Conservation (phyloP, 2,888 invertebrate genomes). For the Scaptomyza tumidula region DNA sequence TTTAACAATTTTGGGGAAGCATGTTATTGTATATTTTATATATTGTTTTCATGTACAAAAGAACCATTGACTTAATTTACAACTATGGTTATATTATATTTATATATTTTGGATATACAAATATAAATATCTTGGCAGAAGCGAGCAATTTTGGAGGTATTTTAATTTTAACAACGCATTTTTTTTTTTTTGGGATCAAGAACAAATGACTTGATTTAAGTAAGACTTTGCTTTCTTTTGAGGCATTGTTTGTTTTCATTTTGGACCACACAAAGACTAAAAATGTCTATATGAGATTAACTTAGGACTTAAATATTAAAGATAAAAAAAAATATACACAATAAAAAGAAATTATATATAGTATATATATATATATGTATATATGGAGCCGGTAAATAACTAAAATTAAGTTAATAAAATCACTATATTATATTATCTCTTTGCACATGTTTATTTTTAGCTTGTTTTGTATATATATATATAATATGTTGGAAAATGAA, state of each 20-base stretch:
- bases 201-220: not conserved
- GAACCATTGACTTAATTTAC: constrained; percentile 19
- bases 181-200: constrained; percentile 14
- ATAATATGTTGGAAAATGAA: not conserved
- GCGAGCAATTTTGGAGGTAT: constrained; percentile 70
- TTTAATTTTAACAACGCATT: constrained; percentile 8
- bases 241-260: constrained; percentile 49
- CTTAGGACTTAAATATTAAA: constrained; percentile 52
- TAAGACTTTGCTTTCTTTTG: not conserved
- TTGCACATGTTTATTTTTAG: constrained; percentile 19
- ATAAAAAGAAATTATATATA: not conserved
- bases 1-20: constrained; percentile 20
- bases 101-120: constrained; percentile 33
- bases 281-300: constrained; percentile 25
- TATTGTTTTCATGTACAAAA: constrained; percentile 21
- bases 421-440: not conserved
- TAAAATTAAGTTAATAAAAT: constrained; percentile 6
- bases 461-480: too few species aligned
- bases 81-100: constrained; percentile 14
- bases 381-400: too few species aligned
- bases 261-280: constrained; percentile 53
- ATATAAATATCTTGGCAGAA: constrained; percentile 66
- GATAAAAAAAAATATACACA: constrained; percentile 34
- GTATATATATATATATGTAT: too few species aligned
- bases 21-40: constrained; percentile 16